Evolutionary conservation across 2,888 invertebrate species (phyloP).

Genomic region (Scaptomyza tumidula): DNA sequence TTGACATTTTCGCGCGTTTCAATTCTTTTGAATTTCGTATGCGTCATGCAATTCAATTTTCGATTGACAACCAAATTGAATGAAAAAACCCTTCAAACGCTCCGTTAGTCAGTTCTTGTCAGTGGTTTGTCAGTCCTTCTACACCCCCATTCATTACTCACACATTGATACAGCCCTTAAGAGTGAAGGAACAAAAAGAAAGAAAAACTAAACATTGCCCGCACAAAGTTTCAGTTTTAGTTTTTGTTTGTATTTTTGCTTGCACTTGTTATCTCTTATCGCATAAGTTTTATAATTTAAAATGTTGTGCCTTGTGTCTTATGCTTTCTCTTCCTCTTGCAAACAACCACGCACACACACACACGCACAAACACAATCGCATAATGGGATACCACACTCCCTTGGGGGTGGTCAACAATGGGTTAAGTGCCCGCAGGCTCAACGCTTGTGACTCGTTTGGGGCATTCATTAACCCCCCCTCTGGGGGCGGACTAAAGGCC

Average conservation of each 20-base stretch:
- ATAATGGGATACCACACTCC: conserved; percentile 24
- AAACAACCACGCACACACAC: neutral
- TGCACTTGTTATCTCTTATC: conserved; percentile 47
- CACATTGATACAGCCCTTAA: conserved; percentile 1
- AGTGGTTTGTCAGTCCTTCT: conserved; percentile 32
- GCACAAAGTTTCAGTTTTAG: conserved; percentile 22
- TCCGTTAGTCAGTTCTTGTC: conserved; percentile 44
- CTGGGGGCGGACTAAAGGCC: conserved; percentile 16
- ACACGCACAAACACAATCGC: conserved; percentile 10
- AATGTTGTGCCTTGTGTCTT: conserved; percentile 30
- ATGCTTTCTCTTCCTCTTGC: neutral
- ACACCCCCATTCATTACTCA: conserved; percentile 19
- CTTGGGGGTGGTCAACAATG: conserved; percentile 51
- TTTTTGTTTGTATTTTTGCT: conserved; percentile 4
- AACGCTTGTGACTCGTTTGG: conserved; percentile 47
- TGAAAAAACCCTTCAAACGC: conserved; percentile 27
- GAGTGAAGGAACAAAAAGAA: neutral
- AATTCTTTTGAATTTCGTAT: conserved; percentile 44
- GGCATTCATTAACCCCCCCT: conserved; percentile 57
- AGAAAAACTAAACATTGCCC: neutral
- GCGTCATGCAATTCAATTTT: conserved; percentile 54
- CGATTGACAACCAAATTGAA: conserved; percentile 35
- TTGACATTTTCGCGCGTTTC: conserved; percentile 67
- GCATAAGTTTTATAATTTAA: conserved; percentile 47
- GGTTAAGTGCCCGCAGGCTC: conserved; percentile 61